Evolutionary conservation across 2,113 vertebrate genomes (phyloP).

Genomic region (Pangasianodon hypophthalmus): DNA sequence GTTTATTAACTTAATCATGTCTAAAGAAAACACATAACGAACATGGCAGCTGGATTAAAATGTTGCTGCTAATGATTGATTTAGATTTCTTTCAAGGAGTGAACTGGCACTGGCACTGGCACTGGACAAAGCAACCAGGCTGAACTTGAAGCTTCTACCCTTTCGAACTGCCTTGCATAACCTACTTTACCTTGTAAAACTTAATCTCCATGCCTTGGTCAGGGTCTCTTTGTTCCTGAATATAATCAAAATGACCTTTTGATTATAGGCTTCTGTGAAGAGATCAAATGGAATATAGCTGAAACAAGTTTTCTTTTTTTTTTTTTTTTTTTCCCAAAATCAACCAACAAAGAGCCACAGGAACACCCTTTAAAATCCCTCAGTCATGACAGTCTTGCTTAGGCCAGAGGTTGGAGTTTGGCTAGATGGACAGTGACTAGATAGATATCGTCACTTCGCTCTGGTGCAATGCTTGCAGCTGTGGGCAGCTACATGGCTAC

Average conservation of each 20-base stretch:
- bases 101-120: not conserved
- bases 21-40: not conserved
- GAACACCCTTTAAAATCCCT: not conserved
- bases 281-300: constrained; percentile 28
- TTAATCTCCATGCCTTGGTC: not conserved
- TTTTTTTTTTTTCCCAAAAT: not conserved
- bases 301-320: constrained; percentile 16
- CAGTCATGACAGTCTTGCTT: not conserved
- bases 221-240: not conserved
- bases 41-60: not conserved
- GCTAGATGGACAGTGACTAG: not conserved
- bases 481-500: not conserved
- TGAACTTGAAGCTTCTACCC: not conserved
- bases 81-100: not conserved
- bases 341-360: not conserved
- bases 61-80: not conserved
- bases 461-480: not conserved
- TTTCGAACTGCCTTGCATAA: not conserved
- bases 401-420: constrained; percentile 15
- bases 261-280: constrained; percentile 19
- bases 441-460: constrained; percentile 11
- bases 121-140: not conserved
- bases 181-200: not conserved
- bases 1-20: not conserved
- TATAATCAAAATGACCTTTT: constrained; percentile 37